phyloP scores from a whole-genome alignment of 2,888 invertebrate species.

The Melanargia galathea region DNA sequence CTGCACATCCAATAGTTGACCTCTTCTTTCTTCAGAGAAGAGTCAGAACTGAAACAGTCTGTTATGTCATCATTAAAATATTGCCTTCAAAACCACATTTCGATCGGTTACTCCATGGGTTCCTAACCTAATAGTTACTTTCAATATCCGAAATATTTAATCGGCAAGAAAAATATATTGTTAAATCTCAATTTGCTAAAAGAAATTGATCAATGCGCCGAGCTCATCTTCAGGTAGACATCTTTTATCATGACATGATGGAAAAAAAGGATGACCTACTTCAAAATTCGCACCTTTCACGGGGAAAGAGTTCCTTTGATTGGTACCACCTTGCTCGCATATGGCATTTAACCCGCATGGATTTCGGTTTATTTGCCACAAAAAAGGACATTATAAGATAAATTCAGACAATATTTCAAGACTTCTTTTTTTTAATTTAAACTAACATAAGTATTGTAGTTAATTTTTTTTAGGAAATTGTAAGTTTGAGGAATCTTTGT shows the following conservation, averaged over 20 bases:
- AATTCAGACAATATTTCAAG: too few species aligned
- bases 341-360: constrained; percentile 62
- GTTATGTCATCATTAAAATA: too few species aligned
- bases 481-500: too few species aligned
- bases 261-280: constrained; percentile 70
- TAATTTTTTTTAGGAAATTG: too few species aligned
- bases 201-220: constrained; percentile 14
- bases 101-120: too few species aligned
- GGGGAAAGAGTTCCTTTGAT: constrained; percentile 64
- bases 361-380: constrained; percentile 9
- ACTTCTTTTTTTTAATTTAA: too few species aligned
- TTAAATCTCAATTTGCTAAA: constrained; percentile 20
- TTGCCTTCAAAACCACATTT: too few species aligned
- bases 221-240: constrained; percentile 22
- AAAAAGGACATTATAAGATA: constrained; percentile 7
- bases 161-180: constrained; percentile 5
- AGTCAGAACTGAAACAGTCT: too few species aligned
- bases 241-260: constrained; percentile 26
- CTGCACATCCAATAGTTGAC: too few species aligned
- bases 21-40: too few species aligned
- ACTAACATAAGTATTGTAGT: too few species aligned
- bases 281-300: constrained; percentile 73
- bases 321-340: constrained; percentile 67
- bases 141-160: constrained; percentile 10
- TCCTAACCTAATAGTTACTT: too few species aligned